Percentiles rank a stretch among this genome's conserved stretches.
Evolutionary conservation across 2,888 invertebrate species (phyloP).

Genomic region (Andrena hattorfiana): DNA sequence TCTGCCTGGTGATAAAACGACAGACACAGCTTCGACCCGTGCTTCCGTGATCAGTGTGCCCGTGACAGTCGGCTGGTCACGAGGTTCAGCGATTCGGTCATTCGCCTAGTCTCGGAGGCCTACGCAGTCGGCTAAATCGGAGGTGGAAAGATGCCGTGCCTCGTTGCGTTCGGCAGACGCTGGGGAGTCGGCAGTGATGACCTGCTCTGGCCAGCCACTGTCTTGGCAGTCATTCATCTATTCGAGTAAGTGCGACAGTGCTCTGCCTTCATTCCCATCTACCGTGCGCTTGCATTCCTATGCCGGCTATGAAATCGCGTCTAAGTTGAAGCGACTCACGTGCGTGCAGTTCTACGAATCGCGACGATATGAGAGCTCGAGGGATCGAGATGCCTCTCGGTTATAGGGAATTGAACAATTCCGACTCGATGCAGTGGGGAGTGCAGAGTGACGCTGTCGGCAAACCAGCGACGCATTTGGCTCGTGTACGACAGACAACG

Average conservation of each 20-base stretch:
- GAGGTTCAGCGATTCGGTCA: constrained; percentile 34
- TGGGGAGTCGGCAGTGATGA: constrained; percentile 95
- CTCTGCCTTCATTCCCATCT: no score
- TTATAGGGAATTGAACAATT: neutral
- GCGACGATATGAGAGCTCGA: constrained; percentile 5
- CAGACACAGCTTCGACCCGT: constrained; percentile 31
- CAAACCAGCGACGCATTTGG: neutral
- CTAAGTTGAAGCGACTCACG: no score
- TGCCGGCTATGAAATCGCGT: no score
- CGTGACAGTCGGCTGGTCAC: constrained; percentile 49
- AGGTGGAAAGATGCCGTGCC: constrained; percentile 89
- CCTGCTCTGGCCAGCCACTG: constrained; percentile 92
- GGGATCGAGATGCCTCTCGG: neutral
- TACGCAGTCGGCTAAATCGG: neutral
- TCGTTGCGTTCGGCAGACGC: constrained; percentile 92
- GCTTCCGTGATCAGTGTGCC: constrained; percentile 48
- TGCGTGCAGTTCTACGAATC: neutral
- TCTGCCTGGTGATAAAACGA: neutral
- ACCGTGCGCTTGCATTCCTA: no score
- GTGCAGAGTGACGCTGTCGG: neutral
- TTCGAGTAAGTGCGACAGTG: constrained; percentile 88
- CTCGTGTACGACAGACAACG: neutral
- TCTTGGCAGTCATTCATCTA: constrained; percentile 89
- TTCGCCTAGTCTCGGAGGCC: constrained; percentile 26
- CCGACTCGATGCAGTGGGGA: neutral